These are phyloP conservation scores for Sitta europaea DNA, from an alignment of 2,113 vertebrate species.

Conservation along the genomic window DNA sequence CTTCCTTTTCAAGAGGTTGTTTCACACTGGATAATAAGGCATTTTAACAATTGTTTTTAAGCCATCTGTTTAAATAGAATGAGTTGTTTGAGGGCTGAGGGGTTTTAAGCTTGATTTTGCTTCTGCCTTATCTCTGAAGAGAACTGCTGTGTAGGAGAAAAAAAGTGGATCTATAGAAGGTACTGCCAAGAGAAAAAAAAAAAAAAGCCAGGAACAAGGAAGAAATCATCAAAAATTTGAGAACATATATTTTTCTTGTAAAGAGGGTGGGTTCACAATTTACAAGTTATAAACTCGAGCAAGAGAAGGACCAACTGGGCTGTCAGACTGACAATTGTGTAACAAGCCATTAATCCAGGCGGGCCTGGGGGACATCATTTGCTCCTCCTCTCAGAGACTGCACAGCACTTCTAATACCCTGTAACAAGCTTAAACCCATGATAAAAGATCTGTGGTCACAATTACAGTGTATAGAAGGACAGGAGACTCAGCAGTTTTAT, in stretches of 20 bases:
- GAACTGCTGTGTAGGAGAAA: background rate
- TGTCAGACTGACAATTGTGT: background rate
- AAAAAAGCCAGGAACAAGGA: background rate
- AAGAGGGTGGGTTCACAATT: background rate
- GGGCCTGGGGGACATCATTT: background rate
- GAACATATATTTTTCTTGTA: background rate
- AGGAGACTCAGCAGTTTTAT: background rate
- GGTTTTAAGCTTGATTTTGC: background rate
- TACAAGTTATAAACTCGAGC: background rate
- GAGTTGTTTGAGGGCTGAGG: background rate
- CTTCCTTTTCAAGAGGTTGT: background rate
- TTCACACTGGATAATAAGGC: background rate
- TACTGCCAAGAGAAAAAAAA: background rate
- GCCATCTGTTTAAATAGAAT: background rate
- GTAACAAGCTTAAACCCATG: slow-evolving; percentile 9
- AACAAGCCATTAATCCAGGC: background rate
- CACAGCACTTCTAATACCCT: background rate
- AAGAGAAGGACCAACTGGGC: background rate
- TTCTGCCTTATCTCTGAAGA: background rate
- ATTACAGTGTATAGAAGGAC: background rate
- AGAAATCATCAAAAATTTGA: background rate
- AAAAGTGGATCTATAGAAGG: background rate
- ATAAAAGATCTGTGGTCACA: background rate
- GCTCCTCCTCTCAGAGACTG: background rate
- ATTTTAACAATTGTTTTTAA: background rate